Percentiles rank a stretch among this genome's conserved stretches.
Conservation (phyloP, 2,888 invertebrate genomes). For the Corbicula japonica region DNA sequence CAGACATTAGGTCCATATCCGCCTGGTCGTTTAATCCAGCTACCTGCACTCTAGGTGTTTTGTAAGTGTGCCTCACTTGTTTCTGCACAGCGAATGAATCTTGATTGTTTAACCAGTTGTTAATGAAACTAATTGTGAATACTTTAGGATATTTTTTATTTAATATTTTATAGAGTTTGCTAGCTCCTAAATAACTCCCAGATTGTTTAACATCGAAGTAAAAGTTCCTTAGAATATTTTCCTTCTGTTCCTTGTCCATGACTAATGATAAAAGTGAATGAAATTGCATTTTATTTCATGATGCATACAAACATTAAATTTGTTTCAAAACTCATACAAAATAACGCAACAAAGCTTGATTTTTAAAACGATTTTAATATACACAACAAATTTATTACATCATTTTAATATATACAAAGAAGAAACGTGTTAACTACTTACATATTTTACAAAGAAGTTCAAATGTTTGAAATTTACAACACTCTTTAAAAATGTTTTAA, state of each 20-base stretch:
- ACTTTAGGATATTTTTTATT: slow-evolving; percentile 34
- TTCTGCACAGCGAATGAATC: slow-evolving; percentile 40
- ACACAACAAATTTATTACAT: background rate
- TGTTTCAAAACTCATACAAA: background rate
- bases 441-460: background rate
- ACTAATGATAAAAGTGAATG: background rate
- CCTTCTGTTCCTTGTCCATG: slow-evolving; percentile 45
- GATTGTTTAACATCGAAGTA: slow-evolving; percentile 42
- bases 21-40: slow-evolving; percentile 42
- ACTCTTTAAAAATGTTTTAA: background rate
- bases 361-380: background rate
- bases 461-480: background rate
- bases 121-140: slow-evolving; percentile 35
- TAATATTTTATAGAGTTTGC: slow-evolving; percentile 24
- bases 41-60: slow-evolving; percentile 46
- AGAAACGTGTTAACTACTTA: background rate
- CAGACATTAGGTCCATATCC: slow-evolving; percentile 46
- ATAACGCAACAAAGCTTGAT: background rate
- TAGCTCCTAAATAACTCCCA: slow-evolving; percentile 30
- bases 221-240: slow-evolving; percentile 36
- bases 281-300: background rate
- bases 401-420: background rate
- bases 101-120: slow-evolving; percentile 51
- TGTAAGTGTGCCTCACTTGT: slow-evolving; percentile 42
- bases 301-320: background rate